Evolutionary conservation across 92 coral and sea anemone species (phyloP).

Genomic region (Montipora capitata): DNA sequence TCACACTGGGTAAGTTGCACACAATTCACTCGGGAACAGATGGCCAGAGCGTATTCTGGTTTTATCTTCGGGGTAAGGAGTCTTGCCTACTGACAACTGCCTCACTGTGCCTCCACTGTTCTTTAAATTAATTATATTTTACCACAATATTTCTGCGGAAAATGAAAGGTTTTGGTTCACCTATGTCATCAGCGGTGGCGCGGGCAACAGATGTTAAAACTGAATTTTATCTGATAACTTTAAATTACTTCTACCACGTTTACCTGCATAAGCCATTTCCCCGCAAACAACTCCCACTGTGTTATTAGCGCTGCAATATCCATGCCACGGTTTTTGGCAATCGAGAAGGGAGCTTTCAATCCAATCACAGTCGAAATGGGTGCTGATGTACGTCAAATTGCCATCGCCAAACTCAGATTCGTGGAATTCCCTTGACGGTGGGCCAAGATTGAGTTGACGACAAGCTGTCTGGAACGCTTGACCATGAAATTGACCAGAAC

Average conservation of each 20-base stretch:
- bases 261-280: conserved; percentile 19
- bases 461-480: not conserved
- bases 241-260: not conserved
- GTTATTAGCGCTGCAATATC: not conserved
- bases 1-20: too few species aligned
- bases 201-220: too few species aligned
- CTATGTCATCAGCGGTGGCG: too few species aligned
- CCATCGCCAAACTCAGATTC: conserved; percentile 9
- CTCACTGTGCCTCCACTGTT: too few species aligned
- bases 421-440: not conserved
- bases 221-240: too few species aligned
- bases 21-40: too few species aligned
- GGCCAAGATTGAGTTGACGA: not conserved
- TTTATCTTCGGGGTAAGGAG: too few species aligned
- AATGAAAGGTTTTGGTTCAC: too few species aligned
- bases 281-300: conserved; percentile 22
- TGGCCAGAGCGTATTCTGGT: too few species aligned
- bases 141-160: too few species aligned
- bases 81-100: too few species aligned
- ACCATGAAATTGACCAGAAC: not conserved
- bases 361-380: not conserved
- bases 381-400: not conserved
- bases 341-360: not conserved
- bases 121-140: too few species aligned
- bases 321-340: conserved; percentile 6